phyloP scores from a whole-genome alignment of 2,113 vertebrate genomes.

The Colinus virginianus region DNA sequence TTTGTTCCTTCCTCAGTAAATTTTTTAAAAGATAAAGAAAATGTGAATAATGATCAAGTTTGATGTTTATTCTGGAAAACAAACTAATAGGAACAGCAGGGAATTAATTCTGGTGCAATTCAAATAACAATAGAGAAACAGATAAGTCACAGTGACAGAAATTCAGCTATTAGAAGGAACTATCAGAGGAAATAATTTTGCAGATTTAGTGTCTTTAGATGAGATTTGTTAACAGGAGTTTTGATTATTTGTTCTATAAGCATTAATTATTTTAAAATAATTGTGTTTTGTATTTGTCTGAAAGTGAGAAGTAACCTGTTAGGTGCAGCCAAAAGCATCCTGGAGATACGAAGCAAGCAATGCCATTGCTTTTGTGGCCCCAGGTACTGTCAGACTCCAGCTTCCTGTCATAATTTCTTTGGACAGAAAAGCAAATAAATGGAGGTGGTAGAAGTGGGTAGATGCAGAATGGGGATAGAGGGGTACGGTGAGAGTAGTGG shows the following conservation, averaged over 20 bases:
- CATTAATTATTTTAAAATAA: background rate
- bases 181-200: background rate
- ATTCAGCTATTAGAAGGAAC: background rate
- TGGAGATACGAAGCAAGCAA: background rate
- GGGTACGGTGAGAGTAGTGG: accelerated
- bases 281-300: background rate
- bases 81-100: conserved; percentile 21
- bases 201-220: background rate
- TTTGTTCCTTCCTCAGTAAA: background rate
- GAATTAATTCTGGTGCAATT: conserved; percentile 39
- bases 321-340: background rate
- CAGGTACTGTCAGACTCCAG: background rate
- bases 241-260: conserved; percentile 24
- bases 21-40: background rate
- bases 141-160: conserved; percentile 6
- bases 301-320: background rate
- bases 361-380: background rate
- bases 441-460: background rate
- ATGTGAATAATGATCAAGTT: background rate
- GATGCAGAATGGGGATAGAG: background rate
- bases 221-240: background rate
- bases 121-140: conserved; percentile 13
- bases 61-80: background rate
- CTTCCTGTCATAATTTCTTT: background rate
- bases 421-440: background rate